Percentiles rank a stretch among this genome's conserved stretches.
Evolutionary conservation across 2,888 invertebrate genomes (phyloP).

Genomic region (Conops quadrifasciatus): DNA sequence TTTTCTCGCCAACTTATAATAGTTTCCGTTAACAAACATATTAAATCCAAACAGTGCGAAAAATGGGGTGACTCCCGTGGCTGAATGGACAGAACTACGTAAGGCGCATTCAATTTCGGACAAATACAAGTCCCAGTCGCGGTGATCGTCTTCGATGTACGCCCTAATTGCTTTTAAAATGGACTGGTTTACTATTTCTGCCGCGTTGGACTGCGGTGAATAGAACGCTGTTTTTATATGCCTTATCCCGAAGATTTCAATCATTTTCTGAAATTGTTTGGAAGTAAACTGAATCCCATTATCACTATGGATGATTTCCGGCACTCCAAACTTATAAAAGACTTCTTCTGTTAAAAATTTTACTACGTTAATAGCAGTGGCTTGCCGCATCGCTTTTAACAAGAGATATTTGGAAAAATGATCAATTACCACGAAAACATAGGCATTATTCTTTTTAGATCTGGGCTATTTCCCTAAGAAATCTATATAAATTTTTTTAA

Average conservation of each 20-base stretch:
- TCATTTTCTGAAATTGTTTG: background rate
- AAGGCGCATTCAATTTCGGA: conserved; percentile 32
- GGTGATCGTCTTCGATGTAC: conserved; percentile 32
- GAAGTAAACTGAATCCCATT: conserved; percentile 42
- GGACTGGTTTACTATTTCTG: conserved; percentile 51
- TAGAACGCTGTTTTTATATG: conserved; percentile 46
- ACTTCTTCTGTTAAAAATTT: conserved; percentile 5
- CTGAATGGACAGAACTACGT: conserved; percentile 28
- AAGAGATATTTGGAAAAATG: conserved; percentile 28
- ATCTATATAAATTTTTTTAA: conserved; percentile 40
- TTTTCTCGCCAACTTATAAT: conserved; percentile 25
- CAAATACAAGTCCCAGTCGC: conserved; percentile 35
- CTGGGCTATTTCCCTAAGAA: conserved; percentile 40
- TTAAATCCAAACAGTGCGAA: conserved; percentile 13
- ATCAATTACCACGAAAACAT: conserved; percentile 31
- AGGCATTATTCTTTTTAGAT: conserved; percentile 30
- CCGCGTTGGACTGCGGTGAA: conserved; percentile 54
- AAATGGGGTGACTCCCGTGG: conserved; percentile 30
- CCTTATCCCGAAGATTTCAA: conserved; percentile 33
- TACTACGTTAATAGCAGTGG: conserved; percentile 23
- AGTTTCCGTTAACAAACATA: conserved; percentile 26
- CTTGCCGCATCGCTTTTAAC: conserved; percentile 28
- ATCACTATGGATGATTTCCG: too few species aligned
- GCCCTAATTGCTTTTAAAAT: conserved; percentile 49
- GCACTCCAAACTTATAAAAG: background rate